Conservation (phyloP, 2,888 invertebrate species). For the Drosophila paranaensis region DNA sequence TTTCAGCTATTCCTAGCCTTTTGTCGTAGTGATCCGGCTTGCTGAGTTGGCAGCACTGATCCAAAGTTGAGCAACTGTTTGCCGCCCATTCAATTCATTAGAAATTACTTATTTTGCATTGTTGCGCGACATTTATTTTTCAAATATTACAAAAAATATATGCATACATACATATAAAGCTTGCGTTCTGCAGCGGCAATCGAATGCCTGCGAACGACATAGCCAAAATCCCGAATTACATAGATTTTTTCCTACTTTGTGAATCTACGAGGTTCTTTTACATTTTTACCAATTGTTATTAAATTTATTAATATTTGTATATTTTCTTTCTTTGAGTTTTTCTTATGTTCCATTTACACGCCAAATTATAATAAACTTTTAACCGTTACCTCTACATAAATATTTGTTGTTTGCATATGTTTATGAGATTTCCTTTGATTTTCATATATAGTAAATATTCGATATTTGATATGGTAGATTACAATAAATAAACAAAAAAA, state of each 20-base stretch:
- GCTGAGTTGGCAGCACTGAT: too few species aligned
- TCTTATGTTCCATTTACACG: constrained; percentile 21
- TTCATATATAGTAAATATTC: constrained; percentile 11
- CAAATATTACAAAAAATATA: neutral
- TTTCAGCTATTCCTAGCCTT: too few species aligned
- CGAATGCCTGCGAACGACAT: neutral
- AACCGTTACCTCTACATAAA: constrained; percentile 15
- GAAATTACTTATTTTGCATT: neutral
- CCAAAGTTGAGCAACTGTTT: neutral
- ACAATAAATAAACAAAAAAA: constrained; percentile 10
- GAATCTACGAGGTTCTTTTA: too few species aligned
- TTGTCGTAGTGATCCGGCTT: too few species aligned
- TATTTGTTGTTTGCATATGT: neutral
- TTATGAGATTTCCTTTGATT: constrained; percentile 39
- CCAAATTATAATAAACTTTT: constrained; percentile 19
- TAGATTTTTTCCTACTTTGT: too few species aligned
- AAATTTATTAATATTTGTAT: constrained; percentile 8
- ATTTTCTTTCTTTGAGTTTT: constrained; percentile 28
- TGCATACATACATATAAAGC: neutral
- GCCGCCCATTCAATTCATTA: neutral
- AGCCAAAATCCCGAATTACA: too few species aligned
- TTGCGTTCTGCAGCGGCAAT: neutral
- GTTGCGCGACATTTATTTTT: neutral
- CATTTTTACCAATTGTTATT: neutral
- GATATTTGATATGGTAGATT: constrained; percentile 16